A percentile compares a stretch with the other conserved stretches of the same genome.
Conservation (phyloP, 1,140 invertebrate species). For the Thalassaphorura encarpata region DNA sequence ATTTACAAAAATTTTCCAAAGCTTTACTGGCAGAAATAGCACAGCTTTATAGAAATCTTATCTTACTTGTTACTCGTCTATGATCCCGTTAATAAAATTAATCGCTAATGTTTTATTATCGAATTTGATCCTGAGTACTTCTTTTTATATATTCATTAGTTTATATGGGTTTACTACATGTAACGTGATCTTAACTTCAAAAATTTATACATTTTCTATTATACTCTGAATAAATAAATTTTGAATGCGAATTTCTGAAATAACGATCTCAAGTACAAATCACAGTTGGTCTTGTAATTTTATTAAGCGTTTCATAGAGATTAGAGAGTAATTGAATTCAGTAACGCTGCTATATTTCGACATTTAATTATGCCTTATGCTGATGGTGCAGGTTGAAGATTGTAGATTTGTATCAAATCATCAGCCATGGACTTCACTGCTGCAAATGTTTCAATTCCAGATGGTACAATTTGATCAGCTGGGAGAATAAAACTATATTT, state of each 20-base stretch:
- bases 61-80: background rate
- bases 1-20: slow-evolving; percentile 28
- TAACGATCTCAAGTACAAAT: too few relatives aligned
- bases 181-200: background rate
- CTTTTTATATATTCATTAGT: background rate
- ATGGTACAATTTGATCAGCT: slow-evolving; percentile 35
- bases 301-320: too few relatives aligned
- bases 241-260: too few relatives aligned
- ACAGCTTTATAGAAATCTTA: background rate
- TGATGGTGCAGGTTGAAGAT: background rate
- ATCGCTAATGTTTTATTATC: too few relatives aligned
- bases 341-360: too few relatives aligned
- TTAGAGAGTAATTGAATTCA: too few relatives aligned
- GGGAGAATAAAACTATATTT: slow-evolving; percentile 43
- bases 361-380: too few relatives aligned
- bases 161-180: background rate
- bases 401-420: slow-evolving; percentile 7
- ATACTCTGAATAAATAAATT: background rate
- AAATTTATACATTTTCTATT: background rate
- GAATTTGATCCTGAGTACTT: too few relatives aligned
- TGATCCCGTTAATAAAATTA: background rate
- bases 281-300: too few relatives aligned
- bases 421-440: slow-evolving; percentile 64
- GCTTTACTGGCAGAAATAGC: slow-evolving; percentile 10
- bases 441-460: slow-evolving; percentile 42